Evolutionary conservation across 2,888 invertebrate species (phyloP).

Genomic region (Siphlonurus alternatus): DNA sequence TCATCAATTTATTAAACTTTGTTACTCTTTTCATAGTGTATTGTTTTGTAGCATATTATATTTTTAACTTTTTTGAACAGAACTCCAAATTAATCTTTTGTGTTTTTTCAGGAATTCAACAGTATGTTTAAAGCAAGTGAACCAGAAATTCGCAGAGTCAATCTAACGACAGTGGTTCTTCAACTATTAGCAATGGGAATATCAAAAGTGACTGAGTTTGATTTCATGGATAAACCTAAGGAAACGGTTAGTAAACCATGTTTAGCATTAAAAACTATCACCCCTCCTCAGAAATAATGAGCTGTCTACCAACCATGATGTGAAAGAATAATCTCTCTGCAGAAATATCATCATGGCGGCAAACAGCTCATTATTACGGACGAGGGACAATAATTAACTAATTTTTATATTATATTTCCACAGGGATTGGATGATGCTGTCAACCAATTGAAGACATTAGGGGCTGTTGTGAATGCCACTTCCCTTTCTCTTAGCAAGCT

Average conservation of each 20-base stretch:
- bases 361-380: too few species aligned
- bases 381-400: neutral
- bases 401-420: neutral
- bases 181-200: conserved; percentile 74
- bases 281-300: neutral
- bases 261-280: neutral
- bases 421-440: conserved; percentile 38
- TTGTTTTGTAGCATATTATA: neutral
- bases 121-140: conserved; percentile 49
- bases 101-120: conserved; percentile 44
- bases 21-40: neutral
- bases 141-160: conserved; percentile 74
- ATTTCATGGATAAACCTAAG: conserved; percentile 80
- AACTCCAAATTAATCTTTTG: neutral
- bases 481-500: neutral
- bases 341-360: too few species aligned
- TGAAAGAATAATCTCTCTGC: too few species aligned
- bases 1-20: neutral
- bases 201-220: conserved; percentile 58
- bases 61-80: too few species aligned
- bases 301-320: too few species aligned
- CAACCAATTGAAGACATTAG: conserved; percentile 43
- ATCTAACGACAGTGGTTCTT: conserved; percentile 54
- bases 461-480: conserved; percentile 22
- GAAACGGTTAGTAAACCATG: conserved; percentile 32